These are phyloP conservation scores for Synaphobranchus kaupii DNA, from an alignment of 2,797 vertebrate genomes.

Conservation along the genomic window DNA sequence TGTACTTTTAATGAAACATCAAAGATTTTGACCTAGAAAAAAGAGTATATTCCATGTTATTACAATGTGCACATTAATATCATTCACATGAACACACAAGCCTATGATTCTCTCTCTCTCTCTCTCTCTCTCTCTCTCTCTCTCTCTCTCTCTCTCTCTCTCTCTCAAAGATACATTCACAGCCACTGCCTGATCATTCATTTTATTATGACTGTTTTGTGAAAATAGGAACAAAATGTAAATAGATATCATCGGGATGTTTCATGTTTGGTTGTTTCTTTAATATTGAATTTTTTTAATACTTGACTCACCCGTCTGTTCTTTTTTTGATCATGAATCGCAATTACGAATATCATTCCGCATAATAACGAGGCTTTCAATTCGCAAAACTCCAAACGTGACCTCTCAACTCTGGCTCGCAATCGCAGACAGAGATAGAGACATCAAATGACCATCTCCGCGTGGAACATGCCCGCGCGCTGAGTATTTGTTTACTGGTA, in stretches of 20 bases:
- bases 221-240: too few species aligned
- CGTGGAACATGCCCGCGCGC: not conserved
- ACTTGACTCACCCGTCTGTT: not conserved
- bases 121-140: too few species aligned
- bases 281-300: not conserved
- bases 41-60: not conserved
- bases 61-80: not conserved
- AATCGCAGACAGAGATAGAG: too few species aligned
- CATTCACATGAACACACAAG: not conserved
- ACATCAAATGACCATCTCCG: not conserved
- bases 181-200: too few species aligned
- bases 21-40: not conserved
- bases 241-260: too few species aligned
- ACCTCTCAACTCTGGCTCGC: too few species aligned
- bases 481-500: slow-evolving; percentile 41
- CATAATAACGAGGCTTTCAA: not conserved
- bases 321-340: not conserved
- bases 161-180: too few species aligned
- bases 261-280: not conserved
- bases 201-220: too few species aligned
- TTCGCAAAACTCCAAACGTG: too few species aligned
- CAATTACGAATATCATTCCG: not conserved
- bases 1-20: not conserved
- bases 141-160: too few species aligned
- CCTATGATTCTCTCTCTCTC: too few species aligned